Conservation (phyloP, 2,797 vertebrate species). For the Coreius guichenoti region DNA sequence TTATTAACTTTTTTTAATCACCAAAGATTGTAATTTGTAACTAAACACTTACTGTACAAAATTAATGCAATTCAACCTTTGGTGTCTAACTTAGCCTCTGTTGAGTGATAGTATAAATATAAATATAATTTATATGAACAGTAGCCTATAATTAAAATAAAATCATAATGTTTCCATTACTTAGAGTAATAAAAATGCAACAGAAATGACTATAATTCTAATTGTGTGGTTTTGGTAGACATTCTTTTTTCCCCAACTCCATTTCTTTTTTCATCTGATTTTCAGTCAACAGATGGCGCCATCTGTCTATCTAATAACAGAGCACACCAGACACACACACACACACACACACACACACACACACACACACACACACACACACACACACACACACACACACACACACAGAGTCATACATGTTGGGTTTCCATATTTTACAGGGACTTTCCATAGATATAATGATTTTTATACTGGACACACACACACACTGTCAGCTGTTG, state of each 20-base stretch:
- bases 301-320: background rate
- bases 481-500: background rate
- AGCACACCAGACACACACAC: background rate
- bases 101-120: background rate
- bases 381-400: background rate
- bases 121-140: background rate
- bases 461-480: background rate
- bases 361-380: too few relatives aligned
- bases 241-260: background rate
- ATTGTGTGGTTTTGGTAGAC: background rate
- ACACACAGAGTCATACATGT: background rate
- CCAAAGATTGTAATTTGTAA: background rate
- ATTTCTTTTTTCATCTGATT: background rate
- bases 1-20: background rate
- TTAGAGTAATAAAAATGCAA: too few relatives aligned
- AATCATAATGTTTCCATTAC: background rate
- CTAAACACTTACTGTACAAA: background rate
- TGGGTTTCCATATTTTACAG: background rate
- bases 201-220: too few relatives aligned
- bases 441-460: background rate
- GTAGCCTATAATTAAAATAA: background rate
- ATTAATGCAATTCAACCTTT: background rate
- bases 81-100: background rate
- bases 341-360: background rate
- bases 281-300: slow-evolving; percentile 41